A percentile compares a stretch with the other conserved stretches of the same genome.
Evolutionary conservation across 1,140 invertebrate genomes (phyloP).

Genomic region (Cydia amplana): DNA sequence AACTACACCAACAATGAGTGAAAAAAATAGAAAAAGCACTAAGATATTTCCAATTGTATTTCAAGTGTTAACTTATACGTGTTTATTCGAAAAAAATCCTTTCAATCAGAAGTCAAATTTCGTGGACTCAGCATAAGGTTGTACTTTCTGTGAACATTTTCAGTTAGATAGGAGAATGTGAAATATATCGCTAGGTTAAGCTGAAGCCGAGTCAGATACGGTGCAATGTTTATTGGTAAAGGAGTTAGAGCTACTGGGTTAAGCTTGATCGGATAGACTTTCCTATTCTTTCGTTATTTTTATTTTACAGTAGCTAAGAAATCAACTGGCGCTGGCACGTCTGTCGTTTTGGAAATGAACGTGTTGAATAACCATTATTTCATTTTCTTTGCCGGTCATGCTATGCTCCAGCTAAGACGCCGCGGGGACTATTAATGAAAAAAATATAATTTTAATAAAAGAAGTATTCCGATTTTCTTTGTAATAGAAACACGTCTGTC

Average conservation of each 20-base stretch:
- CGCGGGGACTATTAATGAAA: not conserved
- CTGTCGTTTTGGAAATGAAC: too few species aligned
- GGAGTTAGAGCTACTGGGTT: slow-evolving; percentile 44
- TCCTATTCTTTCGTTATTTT: not conserved
- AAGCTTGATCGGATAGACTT: slow-evolving; percentile 40
- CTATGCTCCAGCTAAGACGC: not conserved
- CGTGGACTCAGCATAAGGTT: not conserved
- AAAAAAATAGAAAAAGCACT: slow-evolving; percentile 9
- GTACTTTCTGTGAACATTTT: not conserved
- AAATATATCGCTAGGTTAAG: not conserved
- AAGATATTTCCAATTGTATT: slow-evolving; percentile 11
- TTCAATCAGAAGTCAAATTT: not conserved
- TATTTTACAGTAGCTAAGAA: not conserved
- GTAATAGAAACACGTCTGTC: not conserved
- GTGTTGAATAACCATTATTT: too few species aligned
- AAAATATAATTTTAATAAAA: not conserved
- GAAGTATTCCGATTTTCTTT: not conserved
- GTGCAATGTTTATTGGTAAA: slow-evolving; percentile 48
- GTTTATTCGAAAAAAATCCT: not conserved
- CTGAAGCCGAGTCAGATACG: slow-evolving; percentile 38
- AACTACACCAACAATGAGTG: not conserved
- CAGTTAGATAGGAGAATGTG: not conserved
- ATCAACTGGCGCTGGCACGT: not conserved
- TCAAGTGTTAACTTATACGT: not conserved
- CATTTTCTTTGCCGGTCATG: too few species aligned